phyloP scores from a whole-genome alignment of 2,888 invertebrate genomes.

The Drosophila nr. perissopoda region DNA sequence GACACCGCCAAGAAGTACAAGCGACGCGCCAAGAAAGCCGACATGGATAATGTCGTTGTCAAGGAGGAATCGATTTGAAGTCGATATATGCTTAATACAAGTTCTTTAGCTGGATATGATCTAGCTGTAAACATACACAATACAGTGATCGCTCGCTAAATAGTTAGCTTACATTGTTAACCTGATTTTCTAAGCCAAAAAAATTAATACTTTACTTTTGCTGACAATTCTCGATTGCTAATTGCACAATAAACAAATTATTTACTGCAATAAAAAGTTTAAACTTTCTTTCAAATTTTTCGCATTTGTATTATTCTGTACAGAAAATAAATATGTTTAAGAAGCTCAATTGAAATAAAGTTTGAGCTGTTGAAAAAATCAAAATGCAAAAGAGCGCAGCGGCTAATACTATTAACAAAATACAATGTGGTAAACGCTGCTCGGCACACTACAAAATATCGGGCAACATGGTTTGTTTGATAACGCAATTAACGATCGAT shows the following conservation, averaged over 20 bases:
- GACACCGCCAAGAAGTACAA: constrained; percentile 87
- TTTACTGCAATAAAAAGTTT: not conserved
- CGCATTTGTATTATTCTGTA: not conserved
- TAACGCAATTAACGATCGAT: not conserved
- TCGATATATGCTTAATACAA: not conserved
- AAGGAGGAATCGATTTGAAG: constrained; percentile 3
- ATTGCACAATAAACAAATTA: not conserved
- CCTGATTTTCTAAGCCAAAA: not conserved
- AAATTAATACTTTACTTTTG: not conserved
- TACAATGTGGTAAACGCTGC: too few species aligned
- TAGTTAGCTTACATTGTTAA: not conserved
- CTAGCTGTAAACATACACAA: constrained; percentile 5
- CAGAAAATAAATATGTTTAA: too few species aligned
- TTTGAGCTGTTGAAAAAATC: too few species aligned
- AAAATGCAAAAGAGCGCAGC: constrained; percentile 12
- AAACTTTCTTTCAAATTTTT: not conserved
- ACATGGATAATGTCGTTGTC: constrained; percentile 1
- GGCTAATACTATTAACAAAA: too few species aligned
- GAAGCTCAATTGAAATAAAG: too few species aligned
- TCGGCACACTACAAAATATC: not conserved
- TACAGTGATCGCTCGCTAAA: not conserved
- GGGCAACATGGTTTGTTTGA: not conserved
- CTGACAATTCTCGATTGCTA: not conserved
- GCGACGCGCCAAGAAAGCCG: constrained; percentile 58
- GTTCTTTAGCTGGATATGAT: constrained; percentile 44